Evolutionary conservation across 2,113 vertebrate species (phyloP).

Genomic region (Asarcornis scutulata): DNA sequence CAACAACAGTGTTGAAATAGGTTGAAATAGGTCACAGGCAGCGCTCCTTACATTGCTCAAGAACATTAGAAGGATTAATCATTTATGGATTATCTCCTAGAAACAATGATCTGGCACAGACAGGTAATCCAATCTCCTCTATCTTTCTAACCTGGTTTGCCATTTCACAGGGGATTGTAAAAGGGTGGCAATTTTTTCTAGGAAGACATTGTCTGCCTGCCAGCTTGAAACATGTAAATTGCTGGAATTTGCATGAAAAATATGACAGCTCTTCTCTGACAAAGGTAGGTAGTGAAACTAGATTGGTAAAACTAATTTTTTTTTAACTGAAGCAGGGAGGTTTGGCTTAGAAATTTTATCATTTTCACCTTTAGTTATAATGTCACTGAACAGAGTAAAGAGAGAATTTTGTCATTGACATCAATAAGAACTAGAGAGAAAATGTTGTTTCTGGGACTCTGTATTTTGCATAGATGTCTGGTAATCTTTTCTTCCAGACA

Average conservation of each 20-base stretch:
- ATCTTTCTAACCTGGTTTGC: slow-evolving; percentile 67
- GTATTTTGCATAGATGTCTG: background rate
- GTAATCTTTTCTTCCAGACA: background rate
- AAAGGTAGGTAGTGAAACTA: slow-evolving; percentile 65
- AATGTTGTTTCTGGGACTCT: background rate
- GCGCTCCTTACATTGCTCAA: slow-evolving; percentile 73
- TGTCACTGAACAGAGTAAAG: background rate
- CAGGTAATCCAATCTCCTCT: slow-evolving; percentile 87
- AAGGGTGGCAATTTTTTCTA: slow-evolving; percentile 69
- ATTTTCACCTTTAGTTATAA: background rate
- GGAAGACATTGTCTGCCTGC: slow-evolving; percentile 35
- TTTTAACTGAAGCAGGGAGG: background rate
- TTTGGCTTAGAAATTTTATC: background rate
- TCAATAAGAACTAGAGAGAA: background rate
- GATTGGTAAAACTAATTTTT: slow-evolving; percentile 12
- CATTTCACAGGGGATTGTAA: slow-evolving; percentile 67
- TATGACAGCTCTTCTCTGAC: slow-evolving; percentile 49
- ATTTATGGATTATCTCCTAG: slow-evolving; percentile 89
- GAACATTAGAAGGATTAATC: slow-evolving; percentile 89
- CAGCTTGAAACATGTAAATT: slow-evolving; percentile 52
- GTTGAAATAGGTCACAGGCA: slow-evolving; percentile 76
- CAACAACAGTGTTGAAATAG: slow-evolving; percentile 28
- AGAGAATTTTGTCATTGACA: background rate
- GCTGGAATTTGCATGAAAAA: slow-evolving; percentile 62
- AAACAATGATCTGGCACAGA: slow-evolving; percentile 86